phyloP scores from a whole-genome alignment of 2,113 vertebrate genomes.

The Trichomycterus rosablanca region DNA sequence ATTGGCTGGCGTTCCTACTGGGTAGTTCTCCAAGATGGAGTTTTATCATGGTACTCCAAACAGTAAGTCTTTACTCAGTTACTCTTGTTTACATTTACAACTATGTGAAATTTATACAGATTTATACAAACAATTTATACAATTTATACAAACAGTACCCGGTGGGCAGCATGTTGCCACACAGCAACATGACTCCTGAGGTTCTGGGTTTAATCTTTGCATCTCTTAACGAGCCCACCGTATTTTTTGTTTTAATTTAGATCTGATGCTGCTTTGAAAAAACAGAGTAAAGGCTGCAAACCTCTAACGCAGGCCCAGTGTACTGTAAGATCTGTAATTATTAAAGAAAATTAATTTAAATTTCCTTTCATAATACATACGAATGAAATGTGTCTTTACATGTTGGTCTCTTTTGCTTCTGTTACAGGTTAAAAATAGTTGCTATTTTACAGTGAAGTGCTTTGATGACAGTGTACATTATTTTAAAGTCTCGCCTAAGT shows the following conservation, averaged over 20 bases:
- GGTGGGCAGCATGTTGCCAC: no score
- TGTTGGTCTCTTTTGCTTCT: not conserved
- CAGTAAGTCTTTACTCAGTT: conserved; percentile 84
- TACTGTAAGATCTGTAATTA: conserved; percentile 70
- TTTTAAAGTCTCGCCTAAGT: conserved; percentile 85
- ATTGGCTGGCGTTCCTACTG: conserved; percentile 90
- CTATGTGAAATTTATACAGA: no score
- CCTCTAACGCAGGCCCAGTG: conserved; percentile 85
- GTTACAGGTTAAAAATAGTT: conserved; percentile 77
- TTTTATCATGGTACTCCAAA: conserved; percentile 91
- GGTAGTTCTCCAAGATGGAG: conserved; percentile 88
- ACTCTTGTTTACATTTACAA: no score
- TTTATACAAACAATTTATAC: no score
- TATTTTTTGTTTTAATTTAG: conserved; percentile 65
- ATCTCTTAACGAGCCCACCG: no score
- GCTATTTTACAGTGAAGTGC: conserved; percentile 85
- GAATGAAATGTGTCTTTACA: no score
- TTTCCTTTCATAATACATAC: no score
- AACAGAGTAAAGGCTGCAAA: conserved; percentile 84
- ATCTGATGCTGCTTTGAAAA: conserved; percentile 74
- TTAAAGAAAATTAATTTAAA: not conserved
- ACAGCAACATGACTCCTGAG: no score
- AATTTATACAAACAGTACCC: no score
- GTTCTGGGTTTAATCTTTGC: no score
- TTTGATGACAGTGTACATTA: conserved; percentile 90